Base-by-base conservation (phyloP, 2,797 vertebrate species). In the Vireo griseus region DNA sequence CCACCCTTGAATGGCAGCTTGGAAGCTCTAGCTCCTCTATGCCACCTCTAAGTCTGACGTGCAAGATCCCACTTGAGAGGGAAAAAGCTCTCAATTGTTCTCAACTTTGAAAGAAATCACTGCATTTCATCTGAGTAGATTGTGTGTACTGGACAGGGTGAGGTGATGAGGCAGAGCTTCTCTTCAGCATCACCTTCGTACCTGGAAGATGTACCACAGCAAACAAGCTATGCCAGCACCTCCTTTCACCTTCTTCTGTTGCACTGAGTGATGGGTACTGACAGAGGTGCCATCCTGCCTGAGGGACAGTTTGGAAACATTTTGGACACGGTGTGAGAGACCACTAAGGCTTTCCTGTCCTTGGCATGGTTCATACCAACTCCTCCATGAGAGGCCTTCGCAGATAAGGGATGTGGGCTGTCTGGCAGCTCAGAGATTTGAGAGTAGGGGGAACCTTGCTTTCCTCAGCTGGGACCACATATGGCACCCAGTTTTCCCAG, bases 401-500 rank as follows among this genome's bases (percentile, higher is more conserved):
- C 2, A 2, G 29, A n/a, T 42, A 50, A 51, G 9, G 55, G 17
- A 62, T 80, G 29, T 18, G 0, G 2, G 12, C 37, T 68, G 20
- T 42, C 66, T 57, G 1, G 3, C 17, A 66, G 51, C 54, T 93
- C 33, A 58, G 62, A 42, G n/a, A 47, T 37, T n/a, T 42, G 45
- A 39, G 9, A 28, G 3, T 10, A 42, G 65, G 0, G 3, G 24
- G 4, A 21, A 44, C 25, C 14, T 16, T 1, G 0, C 10, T 68
- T 24, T 11, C 24, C 7, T 8, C 0, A 2, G 13, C 33, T 50
- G 22, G 26, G 47, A 39, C 44, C 0, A 2, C 6, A 10, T 0
- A 0, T 29, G 31, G 28, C 50, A 39, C 8, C 20, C 44, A 26
- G 25, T 65, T 72, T 69, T 57, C 25, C 31, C 39, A 45, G 42